Conservation (phyloP, 2,888 invertebrate species). For the Dysmachus trigonus region DNA sequence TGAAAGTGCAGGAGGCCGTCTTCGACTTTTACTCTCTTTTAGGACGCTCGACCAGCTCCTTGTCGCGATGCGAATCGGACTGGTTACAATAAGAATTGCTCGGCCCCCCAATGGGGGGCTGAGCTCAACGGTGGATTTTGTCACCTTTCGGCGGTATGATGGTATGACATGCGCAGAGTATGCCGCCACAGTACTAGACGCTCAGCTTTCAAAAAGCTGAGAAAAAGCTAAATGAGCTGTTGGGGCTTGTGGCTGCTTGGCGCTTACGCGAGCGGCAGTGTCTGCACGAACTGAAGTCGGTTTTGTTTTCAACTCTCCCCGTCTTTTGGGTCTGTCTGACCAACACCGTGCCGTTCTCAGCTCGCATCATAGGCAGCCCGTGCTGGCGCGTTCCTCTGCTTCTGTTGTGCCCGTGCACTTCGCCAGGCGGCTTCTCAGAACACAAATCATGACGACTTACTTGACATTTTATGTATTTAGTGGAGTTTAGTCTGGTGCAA, state of each 20-base stretch:
- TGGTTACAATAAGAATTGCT: background rate
- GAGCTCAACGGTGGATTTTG: background rate
- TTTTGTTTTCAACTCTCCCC: background rate
- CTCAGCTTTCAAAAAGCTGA: background rate
- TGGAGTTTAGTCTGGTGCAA: slow-evolving; percentile 42
- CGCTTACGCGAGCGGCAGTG: background rate
- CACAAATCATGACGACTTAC: slow-evolving; percentile 41
- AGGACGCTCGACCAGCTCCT: background rate
- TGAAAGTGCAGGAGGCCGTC: background rate
- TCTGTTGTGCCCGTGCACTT: slow-evolving; percentile 18
- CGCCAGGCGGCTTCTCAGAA: slow-evolving; percentile 29
- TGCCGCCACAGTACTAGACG: background rate
- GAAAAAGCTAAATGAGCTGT: background rate
- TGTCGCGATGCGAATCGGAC: background rate
- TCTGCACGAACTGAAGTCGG: background rate
- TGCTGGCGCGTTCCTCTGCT: background rate
- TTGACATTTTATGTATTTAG: slow-evolving; percentile 43
- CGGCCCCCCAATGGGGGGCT: background rate
- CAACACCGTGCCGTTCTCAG: background rate
- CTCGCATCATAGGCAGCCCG: background rate
- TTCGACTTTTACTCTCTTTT: slow-evolving; percentile 2
- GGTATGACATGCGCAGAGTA: background rate
- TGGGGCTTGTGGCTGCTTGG: background rate
- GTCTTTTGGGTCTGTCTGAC: background rate
- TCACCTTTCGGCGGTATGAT: background rate